Evolutionary conservation across 2,113 vertebrate genomes (phyloP).

Genomic region (Phyllopteryx taeniolatus): DNA sequence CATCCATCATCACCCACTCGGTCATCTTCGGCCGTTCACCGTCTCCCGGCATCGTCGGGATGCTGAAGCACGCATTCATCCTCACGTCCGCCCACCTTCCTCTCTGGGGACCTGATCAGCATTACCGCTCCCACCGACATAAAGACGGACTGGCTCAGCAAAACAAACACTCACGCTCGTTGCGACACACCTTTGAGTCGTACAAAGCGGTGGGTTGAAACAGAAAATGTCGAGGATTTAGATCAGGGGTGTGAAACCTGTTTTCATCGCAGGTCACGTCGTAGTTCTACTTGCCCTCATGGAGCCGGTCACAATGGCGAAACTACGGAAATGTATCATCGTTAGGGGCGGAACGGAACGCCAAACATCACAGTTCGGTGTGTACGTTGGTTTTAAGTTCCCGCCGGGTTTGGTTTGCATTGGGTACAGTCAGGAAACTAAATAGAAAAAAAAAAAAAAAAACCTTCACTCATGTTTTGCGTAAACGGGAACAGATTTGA

Average conservation of each 20-base stretch:
- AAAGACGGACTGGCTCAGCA: slow-evolving; percentile 43
- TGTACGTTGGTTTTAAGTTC: not conserved
- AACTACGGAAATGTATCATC: not conserved
- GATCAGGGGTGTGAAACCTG: not conserved
- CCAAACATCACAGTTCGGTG: not conserved
- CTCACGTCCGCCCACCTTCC: not conserved
- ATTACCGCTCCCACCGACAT: slow-evolving; percentile 42
- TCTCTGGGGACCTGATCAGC: slow-evolving; percentile 58
- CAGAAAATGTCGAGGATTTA: not conserved
- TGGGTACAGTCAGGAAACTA: not conserved
- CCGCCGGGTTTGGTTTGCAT: not conserved
- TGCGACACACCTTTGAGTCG: not conserved
- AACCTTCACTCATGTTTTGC: not conserved
- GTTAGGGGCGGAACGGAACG: too few relatives aligned
- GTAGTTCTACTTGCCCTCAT: not conserved
- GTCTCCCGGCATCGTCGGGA: slow-evolving; percentile 26
- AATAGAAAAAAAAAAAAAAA: not conserved
- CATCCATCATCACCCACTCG: slow-evolving; percentile 47
- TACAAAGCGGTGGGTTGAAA: not conserved
- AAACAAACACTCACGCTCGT: slow-evolving; percentile 39
- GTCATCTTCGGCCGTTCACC: slow-evolving; percentile 17
- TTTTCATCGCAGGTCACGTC: not conserved
- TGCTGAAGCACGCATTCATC: slow-evolving; percentile 38
- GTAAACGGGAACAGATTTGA: not conserved
- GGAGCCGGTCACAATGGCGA: not conserved